Conservation (phyloP, 1,140 invertebrate species). For the Pogonus chalceus region DNA sequence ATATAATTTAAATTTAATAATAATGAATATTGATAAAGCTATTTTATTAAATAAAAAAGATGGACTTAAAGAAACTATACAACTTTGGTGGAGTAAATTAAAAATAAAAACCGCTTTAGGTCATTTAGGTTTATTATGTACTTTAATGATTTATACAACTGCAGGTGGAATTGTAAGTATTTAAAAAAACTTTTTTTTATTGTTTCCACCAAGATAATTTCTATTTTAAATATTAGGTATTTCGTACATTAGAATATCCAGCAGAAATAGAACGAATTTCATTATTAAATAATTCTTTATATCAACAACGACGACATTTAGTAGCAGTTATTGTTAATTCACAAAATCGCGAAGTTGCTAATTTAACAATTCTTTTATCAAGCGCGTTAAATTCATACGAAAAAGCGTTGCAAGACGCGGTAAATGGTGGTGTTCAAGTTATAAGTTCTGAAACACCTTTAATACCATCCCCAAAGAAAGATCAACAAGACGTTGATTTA, state of each 20-base stretch:
- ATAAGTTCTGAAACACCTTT: neutral
- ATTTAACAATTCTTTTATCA: constrained; percentile 45
- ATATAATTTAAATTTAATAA: no score
- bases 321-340: constrained; percentile 45
- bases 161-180: constrained; percentile 61
- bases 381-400: constrained; percentile 49
- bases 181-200: neutral
- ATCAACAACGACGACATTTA: constrained; percentile 39
- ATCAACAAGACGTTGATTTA: neutral
- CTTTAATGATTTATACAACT: constrained; percentile 60
- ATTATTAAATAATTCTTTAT: constrained; percentile 40
- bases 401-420: constrained; percentile 43
- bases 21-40: neutral
- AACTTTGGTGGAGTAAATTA: constrained; percentile 36
- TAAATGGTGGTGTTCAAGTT: constrained; percentile 42
- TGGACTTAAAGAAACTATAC: constrained; percentile 19
- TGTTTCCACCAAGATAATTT: constrained; percentile 5
- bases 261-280: constrained; percentile 53
- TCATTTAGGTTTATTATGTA: constrained; percentile 57
- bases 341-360: constrained; percentile 45
- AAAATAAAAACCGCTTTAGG: constrained; percentile 50
- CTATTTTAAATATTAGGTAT: constrained; percentile 44
- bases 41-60: constrained; percentile 13
- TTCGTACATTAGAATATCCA: constrained; percentile 60
- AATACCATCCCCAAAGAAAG: no score